Evolutionary conservation across 23 tunicate species (phyloP).

Genomic region (Diplosoma virens): DNA sequence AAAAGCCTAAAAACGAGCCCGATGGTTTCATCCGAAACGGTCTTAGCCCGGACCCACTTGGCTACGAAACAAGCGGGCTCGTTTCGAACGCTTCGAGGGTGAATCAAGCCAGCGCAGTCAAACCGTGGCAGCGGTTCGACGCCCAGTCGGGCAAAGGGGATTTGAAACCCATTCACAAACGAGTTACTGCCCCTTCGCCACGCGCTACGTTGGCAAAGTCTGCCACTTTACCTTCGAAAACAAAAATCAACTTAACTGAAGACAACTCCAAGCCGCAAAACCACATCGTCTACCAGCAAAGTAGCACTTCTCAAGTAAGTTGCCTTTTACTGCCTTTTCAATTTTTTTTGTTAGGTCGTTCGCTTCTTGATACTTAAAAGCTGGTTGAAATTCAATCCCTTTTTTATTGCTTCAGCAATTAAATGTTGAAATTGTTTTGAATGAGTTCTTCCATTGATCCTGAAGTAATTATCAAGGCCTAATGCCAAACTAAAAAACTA

Average conservation of each 20-base stretch:
- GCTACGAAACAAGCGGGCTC: neutral
- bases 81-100: neutral
- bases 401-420: no score
- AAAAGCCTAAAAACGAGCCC: neutral
- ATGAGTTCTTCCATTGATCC: no score
- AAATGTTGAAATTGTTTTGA: no score
- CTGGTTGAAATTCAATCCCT: no score
- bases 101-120: neutral
- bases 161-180: neutral
- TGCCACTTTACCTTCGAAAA: slow-evolving; percentile 30
- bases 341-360: no score
- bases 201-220: slow-evolving; percentile 23
- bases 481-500: no score
- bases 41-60: neutral
- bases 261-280: neutral
- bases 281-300: no score
- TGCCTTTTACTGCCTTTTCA: no score
- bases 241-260: neutral
- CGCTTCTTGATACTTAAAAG: no score
- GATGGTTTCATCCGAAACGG: no score
- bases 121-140: slow-evolving; percentile 1
- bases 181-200: slow-evolving; percentile 7
- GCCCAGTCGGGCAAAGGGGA: neutral
- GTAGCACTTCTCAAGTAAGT: no score
- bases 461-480: no score